Evolutionary conservation across 1,140 invertebrate genomes (phyloP).

Genomic region (Apocrypta bakeri): DNA sequence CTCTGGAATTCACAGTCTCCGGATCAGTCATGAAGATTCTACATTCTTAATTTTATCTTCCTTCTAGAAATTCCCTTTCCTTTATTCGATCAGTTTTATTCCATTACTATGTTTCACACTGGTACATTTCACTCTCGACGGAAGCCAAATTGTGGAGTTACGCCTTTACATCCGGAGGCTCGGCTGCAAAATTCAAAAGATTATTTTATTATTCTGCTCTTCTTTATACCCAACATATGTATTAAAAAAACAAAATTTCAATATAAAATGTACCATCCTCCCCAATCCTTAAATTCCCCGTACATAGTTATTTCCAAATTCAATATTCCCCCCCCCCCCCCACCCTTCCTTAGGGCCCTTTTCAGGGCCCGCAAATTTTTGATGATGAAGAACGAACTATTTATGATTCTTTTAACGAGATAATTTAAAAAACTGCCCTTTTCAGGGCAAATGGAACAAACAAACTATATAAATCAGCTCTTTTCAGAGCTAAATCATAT

Average conservation of each 20-base stretch:
- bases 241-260: constrained; percentile 42
- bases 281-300: constrained; percentile 11
- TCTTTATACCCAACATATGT: background rate
- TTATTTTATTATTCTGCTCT: background rate
- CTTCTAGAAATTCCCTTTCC: no score
- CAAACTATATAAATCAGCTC: constrained; percentile 30
- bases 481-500: constrained; percentile 44
- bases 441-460: constrained; percentile 54
- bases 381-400: constrained; percentile 53
- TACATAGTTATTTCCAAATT: constrained; percentile 33
- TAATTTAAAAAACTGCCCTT: constrained; percentile 59
- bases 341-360: constrained; percentile 69
- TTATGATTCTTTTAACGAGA: constrained; percentile 48
- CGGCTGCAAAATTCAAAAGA: background rate
- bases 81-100: no score
- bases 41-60: background rate
- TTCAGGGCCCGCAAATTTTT: constrained; percentile 71
- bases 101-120: background rate
- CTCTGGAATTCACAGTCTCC: background rate
- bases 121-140: background rate
- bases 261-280: constrained; percentile 30
- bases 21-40: background rate
- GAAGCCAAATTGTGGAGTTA: background rate
- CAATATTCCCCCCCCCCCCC: constrained; percentile 50
- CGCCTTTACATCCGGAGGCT: background rate